These are phyloP conservation scores for Helicoverpa zea DNA, from an alignment of 1,140 invertebrate genomes.

Conservation along the genomic window DNA sequence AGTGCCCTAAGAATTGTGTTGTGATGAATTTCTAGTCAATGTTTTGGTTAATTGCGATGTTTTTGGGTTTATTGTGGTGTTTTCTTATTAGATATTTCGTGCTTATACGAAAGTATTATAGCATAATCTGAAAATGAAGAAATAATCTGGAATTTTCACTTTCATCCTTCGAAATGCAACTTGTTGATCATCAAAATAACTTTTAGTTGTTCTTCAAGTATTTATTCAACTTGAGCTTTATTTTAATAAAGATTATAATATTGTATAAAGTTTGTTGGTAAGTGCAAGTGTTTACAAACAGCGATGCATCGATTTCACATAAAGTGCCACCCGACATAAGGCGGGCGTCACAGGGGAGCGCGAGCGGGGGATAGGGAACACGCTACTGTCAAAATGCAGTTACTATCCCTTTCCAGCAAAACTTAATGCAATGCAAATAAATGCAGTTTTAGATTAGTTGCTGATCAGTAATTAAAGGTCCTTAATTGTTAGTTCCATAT, in stretches of 20 bases:
- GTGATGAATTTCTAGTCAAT: slow-evolving; percentile 5
- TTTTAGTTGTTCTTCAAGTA: not conserved
- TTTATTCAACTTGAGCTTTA: not conserved
- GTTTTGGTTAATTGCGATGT: not conserved
- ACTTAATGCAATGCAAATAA: not conserved
- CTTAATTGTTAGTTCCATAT: too few species aligned
- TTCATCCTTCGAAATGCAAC: slow-evolving; percentile 43
- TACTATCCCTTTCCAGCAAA: not conserved
- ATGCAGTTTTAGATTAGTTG: not conserved
- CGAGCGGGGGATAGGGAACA: slow-evolving; percentile 47
- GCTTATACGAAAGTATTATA: not conserved
- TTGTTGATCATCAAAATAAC: slow-evolving; percentile 48
- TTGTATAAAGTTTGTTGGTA: slow-evolving; percentile 53
- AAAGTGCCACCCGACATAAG: slow-evolving; percentile 67
- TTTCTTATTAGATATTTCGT: not conserved
- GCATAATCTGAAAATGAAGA: too few species aligned
- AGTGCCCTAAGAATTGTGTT: not conserved
- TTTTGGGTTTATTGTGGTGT: not conserved
- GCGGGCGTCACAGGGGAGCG: slow-evolving; percentile 31
- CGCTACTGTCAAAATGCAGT: slow-evolving; percentile 35
- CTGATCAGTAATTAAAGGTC: too few species aligned
- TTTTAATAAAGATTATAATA: slow-evolving; percentile 30
- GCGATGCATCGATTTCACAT: slow-evolving; percentile 84
- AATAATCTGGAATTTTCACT: not conserved
- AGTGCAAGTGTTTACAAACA: slow-evolving; percentile 83